Conservation (phyloP, 2,888 invertebrate genomes). For the Dryadula phaetusa region DNA sequence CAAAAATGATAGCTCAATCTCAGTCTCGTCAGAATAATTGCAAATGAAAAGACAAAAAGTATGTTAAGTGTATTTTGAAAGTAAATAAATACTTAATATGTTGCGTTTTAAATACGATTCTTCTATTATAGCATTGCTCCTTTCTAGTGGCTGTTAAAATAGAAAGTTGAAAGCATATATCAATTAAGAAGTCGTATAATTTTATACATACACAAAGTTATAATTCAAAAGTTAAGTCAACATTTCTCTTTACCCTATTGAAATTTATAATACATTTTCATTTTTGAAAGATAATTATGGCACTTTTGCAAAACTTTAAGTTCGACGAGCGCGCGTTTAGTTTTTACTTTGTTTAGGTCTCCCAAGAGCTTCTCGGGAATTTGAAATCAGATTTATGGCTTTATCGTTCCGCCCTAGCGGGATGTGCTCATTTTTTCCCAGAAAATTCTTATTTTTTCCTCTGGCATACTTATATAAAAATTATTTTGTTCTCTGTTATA, state of each 20-base stretch:
- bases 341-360: conserved; percentile 27
- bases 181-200: neutral
- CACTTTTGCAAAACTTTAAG: neutral
- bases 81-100: too few relatives aligned
- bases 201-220: neutral
- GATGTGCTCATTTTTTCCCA: neutral
- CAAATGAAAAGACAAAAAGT: too few relatives aligned
- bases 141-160: too few relatives aligned
- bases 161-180: too few relatives aligned
- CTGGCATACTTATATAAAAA: neutral
- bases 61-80: too few relatives aligned
- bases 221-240: too few relatives aligned
- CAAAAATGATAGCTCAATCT: too few relatives aligned
- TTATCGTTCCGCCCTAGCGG: conserved; percentile 21
- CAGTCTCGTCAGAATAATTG: too few relatives aligned
- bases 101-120: too few relatives aligned
- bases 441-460: conserved; percentile 2
- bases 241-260: too few relatives aligned
- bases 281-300: neutral
- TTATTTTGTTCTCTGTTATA: neutral
- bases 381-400: conserved; percentile 31
- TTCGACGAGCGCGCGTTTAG: conserved; percentile 17
- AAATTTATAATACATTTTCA: too few relatives aligned
- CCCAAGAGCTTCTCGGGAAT: conserved; percentile 23
- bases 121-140: too few relatives aligned